Conservation (phyloP, 30 jellyfish, hydroid and myxozoan genomes). For the Nemopilema nomurai region DNA sequence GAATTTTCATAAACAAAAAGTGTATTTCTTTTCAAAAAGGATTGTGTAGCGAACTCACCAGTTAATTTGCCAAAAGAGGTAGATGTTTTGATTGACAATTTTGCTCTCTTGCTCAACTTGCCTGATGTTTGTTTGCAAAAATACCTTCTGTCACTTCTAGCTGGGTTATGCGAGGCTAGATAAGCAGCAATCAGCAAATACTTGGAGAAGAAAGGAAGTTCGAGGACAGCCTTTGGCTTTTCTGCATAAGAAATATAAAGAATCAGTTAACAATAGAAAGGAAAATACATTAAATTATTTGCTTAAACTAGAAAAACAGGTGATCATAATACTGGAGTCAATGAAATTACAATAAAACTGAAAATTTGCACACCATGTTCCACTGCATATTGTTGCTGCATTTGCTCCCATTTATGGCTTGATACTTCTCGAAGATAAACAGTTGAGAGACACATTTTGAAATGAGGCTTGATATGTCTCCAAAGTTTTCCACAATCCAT, state of each 20-base stretch:
- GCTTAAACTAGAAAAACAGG: too few species aligned
- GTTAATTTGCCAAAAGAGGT: constrained; percentile 64
- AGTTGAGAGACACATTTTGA: constrained; percentile 60
- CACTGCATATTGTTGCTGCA: constrained; percentile 23
- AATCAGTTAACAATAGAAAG: too few species aligned
- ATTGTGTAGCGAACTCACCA: constrained; percentile 78
- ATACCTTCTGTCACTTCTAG: constrained; percentile 80
- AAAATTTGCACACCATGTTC: constrained; percentile 3
- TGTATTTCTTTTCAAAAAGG: too few species aligned
- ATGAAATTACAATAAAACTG: too few species aligned
- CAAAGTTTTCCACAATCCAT: constrained; percentile 72
- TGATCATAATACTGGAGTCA: too few species aligned
- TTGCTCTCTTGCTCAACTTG: constrained; percentile 74
- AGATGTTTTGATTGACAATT: constrained; percentile 50
- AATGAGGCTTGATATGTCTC: constrained; percentile 79
- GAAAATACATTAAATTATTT: too few species aligned
- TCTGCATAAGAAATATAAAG: constrained; percentile 9
- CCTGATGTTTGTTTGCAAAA: constrained; percentile 74
- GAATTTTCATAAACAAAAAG: neutral
- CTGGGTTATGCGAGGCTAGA: constrained; percentile 88
- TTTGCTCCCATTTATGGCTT: constrained; percentile 52
- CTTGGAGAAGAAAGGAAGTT: constrained; percentile 84
- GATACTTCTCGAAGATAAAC: constrained; percentile 79
- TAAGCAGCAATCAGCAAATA: constrained; percentile 82
- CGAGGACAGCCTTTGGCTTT: constrained; percentile 58